phyloP scores from a whole-genome alignment of 2,113 vertebrate species.

The Hippocampus barbouri region DNA sequence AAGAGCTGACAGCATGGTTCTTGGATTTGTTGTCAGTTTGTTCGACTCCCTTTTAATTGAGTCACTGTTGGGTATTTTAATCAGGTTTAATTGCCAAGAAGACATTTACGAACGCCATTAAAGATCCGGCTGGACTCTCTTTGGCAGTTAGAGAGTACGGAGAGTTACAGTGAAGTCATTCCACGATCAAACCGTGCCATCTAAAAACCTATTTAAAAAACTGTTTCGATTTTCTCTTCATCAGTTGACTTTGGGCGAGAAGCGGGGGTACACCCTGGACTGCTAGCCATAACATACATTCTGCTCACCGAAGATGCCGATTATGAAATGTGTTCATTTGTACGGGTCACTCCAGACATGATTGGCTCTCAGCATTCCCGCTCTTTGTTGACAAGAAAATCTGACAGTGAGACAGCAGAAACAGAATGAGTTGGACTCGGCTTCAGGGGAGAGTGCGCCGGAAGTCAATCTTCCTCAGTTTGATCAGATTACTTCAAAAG shows the following conservation, averaged over 20 bases:
- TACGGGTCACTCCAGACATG: too few relatives aligned
- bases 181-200: neutral
- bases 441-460: conserved; percentile 43
- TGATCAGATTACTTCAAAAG: conserved; percentile 63
- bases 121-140: neutral
- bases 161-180: neutral
- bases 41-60: neutral
- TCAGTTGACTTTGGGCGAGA: neutral
- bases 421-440: conserved; percentile 55
- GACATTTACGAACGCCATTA: neutral
- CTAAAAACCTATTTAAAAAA: neutral
- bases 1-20: neutral
- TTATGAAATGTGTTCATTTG: neutral
- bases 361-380: conserved; percentile 2
- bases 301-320: too few relatives aligned
- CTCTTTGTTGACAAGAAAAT: conserved; percentile 46
- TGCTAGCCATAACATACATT: too few relatives aligned
- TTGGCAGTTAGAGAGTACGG: neutral
- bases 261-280: too few relatives aligned
- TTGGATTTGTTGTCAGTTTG: neutral
- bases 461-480: conserved; percentile 38
- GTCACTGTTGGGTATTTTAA: conserved; percentile 4
- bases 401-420: conserved; percentile 59
- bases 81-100: neutral
- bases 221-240: neutral